Evolutionary conservation across 2,113 vertebrate species (phyloP), one percentile per base, ranked within the genome.

Genomic region (Thermophis baileyi): DNA sequence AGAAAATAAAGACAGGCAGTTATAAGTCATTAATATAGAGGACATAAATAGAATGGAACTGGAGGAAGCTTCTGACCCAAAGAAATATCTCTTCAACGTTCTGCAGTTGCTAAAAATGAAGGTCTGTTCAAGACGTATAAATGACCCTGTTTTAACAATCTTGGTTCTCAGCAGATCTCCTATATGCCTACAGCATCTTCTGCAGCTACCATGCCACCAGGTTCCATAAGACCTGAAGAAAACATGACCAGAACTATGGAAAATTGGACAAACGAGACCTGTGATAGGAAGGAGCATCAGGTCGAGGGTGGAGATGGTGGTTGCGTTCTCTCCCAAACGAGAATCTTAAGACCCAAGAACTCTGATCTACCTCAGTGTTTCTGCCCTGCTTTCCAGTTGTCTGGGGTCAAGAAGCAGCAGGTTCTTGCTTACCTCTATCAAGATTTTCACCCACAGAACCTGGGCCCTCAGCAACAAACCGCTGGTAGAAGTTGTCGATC

Each of bases 361-460:
- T 54, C n/a, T 81, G 63, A 46, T 3, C 25, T 22, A 81, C 4
- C 11, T 10, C 2, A 35, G n/a, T 51, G 10, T 49, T 93, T 40
- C 87, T 0, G 51, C 8, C 8, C 3, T 25, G 51, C 44, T 35
- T 85, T 85, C 53, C 89, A 94, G 81, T 85, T 40, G 2, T 40
- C 2, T 7, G 27, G 2, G 9, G 12, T 81, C 69, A 25, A 47
- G 74, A 49, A 30, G 25, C n/a, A 92, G 88, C 2, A 57, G 20
- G 55, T 1, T 4, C n/a, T 14, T 3, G 74, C 94, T 95, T 94
- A 99, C 99, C 99, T 98, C 97, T 98, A 30, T 99, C 99, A 49
- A 99, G 98, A 96, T 99, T 94, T 16, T 99, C 98, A 5, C 98
- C 99, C 53, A 99, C 98, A 92, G 98, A 97, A 90, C 99, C 99